Evolutionary conservation across 2,113 vertebrate species (phyloP).

Genomic region (Dipodomys ordii): DNA sequence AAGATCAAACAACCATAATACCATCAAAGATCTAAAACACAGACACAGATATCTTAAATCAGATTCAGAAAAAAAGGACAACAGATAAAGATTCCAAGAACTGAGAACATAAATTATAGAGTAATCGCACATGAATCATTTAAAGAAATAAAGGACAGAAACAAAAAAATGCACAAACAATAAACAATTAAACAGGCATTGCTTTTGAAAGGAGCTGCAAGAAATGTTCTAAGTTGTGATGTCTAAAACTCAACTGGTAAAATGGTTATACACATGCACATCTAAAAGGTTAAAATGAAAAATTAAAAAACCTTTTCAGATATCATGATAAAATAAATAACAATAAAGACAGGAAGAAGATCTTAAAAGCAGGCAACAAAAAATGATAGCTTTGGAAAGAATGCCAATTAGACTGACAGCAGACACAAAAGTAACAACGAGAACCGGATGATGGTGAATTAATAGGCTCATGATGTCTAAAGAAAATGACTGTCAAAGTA

Average conservation of each 20-base stretch:
- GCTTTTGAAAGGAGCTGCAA: neutral
- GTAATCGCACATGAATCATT: neutral
- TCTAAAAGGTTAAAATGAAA: neutral
- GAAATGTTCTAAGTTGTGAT: neutral
- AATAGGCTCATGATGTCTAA: neutral
- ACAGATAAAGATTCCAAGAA: neutral
- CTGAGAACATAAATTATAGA: neutral
- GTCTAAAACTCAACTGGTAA: neutral
- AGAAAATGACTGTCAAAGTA: conserved; percentile 42
- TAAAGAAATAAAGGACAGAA: neutral
- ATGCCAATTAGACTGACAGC: neutral
- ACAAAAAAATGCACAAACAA: neutral
- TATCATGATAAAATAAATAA: conserved; percentile 14
- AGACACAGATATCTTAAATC: neutral
- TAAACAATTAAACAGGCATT: neutral
- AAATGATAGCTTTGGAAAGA: neutral
- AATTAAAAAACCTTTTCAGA: neutral
- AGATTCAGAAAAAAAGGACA: neutral
- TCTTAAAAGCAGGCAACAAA: conserved; percentile 41
- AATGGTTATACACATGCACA: too few species aligned
- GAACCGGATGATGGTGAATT: neutral
- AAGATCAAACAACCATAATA: neutral
- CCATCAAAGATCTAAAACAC: neutral
- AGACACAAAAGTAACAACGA: neutral
- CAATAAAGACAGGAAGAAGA: neutral